These are phyloP conservation scores for Tetraneura akinire DNA, from an alignment of 1,140 invertebrate species.

Conservation along the genomic window DNA sequence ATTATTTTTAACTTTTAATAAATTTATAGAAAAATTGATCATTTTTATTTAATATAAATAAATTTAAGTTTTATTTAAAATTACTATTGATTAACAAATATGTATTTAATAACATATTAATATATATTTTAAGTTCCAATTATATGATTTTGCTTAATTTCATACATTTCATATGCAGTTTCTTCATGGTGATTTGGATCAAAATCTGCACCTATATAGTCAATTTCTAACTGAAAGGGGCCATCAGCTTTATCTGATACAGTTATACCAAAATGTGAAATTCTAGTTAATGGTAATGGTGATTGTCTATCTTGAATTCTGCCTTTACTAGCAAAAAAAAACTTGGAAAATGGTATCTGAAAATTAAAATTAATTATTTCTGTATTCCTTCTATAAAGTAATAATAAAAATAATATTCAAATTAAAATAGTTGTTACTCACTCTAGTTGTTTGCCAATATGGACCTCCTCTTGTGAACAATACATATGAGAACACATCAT, in stretches of 20 bases:
- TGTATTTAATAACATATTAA: too few relatives aligned
- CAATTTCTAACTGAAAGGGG: slow-evolving; percentile 88
- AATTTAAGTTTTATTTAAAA: too few relatives aligned
- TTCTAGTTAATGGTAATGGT: slow-evolving; percentile 63
- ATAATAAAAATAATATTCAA: neutral
- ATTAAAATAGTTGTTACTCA: slow-evolving; percentile 58
- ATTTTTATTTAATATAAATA: too few relatives aligned
- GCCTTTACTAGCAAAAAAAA: slow-evolving; percentile 80
- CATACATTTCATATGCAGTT: slow-evolving; percentile 89
- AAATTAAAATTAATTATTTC: slow-evolving; percentile 55
- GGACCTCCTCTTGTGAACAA: slow-evolving; percentile 92
- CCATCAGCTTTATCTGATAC: slow-evolving; percentile 76
- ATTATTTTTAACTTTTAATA: too few relatives aligned
- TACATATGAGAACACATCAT: slow-evolving; percentile 80
- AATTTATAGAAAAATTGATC: too few relatives aligned
- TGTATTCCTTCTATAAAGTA: neutral
- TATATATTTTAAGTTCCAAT: slow-evolving; percentile 17
- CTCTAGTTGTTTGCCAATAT: slow-evolving; percentile 90
- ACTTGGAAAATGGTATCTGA: slow-evolving; percentile 94
- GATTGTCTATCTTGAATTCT: slow-evolving; percentile 81
- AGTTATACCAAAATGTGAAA: slow-evolving; percentile 80
- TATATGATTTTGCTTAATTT: slow-evolving; percentile 43
- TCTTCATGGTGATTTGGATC: slow-evolving; percentile 77
- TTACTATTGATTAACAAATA: too few relatives aligned
- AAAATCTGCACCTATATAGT: slow-evolving; percentile 82